Evolutionary conservation across 2,888 invertebrate species (phyloP).

Genomic region (Phengaris alcon): DNA sequence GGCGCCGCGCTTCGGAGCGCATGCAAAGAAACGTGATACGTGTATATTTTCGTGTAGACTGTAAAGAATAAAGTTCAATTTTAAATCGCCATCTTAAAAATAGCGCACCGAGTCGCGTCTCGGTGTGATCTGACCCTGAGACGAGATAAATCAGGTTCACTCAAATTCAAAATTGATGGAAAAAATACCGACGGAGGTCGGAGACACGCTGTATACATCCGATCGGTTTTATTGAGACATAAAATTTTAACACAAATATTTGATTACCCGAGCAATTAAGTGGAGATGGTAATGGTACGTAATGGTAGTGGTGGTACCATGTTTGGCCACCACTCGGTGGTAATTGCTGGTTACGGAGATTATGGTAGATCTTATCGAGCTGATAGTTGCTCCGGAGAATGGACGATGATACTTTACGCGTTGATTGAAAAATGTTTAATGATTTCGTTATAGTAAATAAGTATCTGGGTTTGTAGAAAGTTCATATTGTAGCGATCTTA

Average conservation of each 20-base stretch:
- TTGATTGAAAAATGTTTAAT: conserved; percentile 12
- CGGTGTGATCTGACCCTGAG: no score
- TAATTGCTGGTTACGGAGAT: conserved; percentile 11
- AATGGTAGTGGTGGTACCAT: conserved; percentile 14
- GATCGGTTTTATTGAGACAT: conserved; percentile 59
- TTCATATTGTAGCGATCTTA: background rate
- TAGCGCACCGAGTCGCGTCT: no score
- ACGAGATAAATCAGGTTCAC: no score
- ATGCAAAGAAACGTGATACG: no score
- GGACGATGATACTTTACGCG: conserved; percentile 1
- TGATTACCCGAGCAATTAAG: conserved; percentile 10
- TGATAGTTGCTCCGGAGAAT: background rate
- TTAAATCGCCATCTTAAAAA: no score
- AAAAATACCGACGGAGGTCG: background rate
- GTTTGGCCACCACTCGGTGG: conserved; percentile 14
- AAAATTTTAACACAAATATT: conserved; percentile 49
- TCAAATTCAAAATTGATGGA: background rate
- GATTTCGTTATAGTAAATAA: background rate
- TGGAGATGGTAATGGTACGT: conserved; percentile 2
- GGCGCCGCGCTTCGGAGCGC: no score
- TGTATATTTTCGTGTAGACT: no score
- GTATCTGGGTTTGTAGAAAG: background rate
- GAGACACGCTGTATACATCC: conserved; percentile 42
- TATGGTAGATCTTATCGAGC: background rate
- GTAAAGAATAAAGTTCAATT: no score